A percentile compares a stretch with the other conserved stretches of the same genome.
These are phyloP conservation scores for Seriola aureovittata DNA, from an alignment of 2,113 vertebrate genomes.

Conservation along the genomic window DNA sequence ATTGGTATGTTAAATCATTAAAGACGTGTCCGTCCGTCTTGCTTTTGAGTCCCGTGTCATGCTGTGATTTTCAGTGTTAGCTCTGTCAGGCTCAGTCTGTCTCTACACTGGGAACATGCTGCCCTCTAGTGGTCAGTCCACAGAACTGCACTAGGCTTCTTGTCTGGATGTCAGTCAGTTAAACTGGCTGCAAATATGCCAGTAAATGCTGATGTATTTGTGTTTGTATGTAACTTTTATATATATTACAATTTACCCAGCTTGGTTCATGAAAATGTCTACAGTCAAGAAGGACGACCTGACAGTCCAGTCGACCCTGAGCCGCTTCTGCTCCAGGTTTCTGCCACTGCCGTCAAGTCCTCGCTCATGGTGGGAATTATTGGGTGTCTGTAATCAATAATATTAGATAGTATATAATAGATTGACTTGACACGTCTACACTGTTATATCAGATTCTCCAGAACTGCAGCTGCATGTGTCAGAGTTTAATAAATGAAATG, in stretches of 20 bases:
- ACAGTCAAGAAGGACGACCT: neutral
- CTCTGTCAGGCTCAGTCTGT: fast-evolving
- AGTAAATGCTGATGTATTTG: neutral
- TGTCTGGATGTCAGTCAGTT: neutral
- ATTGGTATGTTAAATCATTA: neutral
- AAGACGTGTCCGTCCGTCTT: neutral
- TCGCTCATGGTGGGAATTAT: too few relatives aligned
- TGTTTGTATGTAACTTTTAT: too few relatives aligned
- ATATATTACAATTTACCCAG: neutral
- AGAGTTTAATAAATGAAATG: too few relatives aligned
- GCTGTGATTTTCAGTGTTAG: neutral
- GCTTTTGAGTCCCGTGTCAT: neutral
- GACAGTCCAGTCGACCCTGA: too few relatives aligned
- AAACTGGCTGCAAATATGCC: neutral
- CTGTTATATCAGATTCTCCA: too few relatives aligned
- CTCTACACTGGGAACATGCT: conserved; percentile 6
- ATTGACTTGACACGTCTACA: too few relatives aligned
- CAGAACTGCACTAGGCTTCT: conserved; percentile 18
- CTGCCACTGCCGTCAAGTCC: too few relatives aligned
- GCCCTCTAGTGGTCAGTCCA: conserved; percentile 46
- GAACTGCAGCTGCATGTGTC: too few relatives aligned
- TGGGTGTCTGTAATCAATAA: too few relatives aligned
- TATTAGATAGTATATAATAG: too few relatives aligned
- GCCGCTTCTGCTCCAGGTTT: too few relatives aligned
- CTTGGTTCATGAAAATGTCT: neutral